Base-by-base conservation (phyloP, 2,888 invertebrate genomes). In the Drosophila rellima region DNA sequence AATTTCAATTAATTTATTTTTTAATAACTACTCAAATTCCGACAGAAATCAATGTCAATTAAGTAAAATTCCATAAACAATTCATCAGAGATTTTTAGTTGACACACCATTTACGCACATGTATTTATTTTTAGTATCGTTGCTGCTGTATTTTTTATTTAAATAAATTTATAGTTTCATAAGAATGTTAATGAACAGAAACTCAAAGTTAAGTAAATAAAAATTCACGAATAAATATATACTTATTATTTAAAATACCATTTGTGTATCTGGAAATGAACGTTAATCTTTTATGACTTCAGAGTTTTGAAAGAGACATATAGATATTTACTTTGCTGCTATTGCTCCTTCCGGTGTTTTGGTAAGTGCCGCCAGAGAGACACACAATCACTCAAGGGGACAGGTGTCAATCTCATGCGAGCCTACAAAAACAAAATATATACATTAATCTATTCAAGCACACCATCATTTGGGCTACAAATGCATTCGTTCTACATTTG, bases 41-140 rank as follows among this genome's bases (percentile, higher is more conserved):
- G 63, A 70, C 67, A 74, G 57, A 64, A 51, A 65, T 59, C 44
- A 74, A 57, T 51, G 85, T 82, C 82, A 82, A 85, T 82, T 82
- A 82, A 48, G 55, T 64, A 52, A 62, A 51, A 45, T n/a, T 52
- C 60, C 6, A 65, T 51, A 33, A 51, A 44, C 39, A 44, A 33
- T 54, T 62, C 47, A 42, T 7, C 37, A 20, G n/a, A 31, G 20
- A 56, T 44, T 47, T 51, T 52, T 23, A 55, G 31, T 15, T 44
- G 57, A 31, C 60, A 50, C 10, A n/a, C 23, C 23, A n/a, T 51
- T 44, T 29, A 47, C 20, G 48, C 39, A 18, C 37, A 37, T 13
- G 15, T 37, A 33, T 52, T 61, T 59, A 44, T 69, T 61, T 44
- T 6, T n/a, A 59, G 56, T 62, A 20, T 42, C 70, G 29, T 62